Base-by-base conservation (phyloP, 2,888 invertebrate genomes). In the Stenchaetothrips biformis region DNA sequence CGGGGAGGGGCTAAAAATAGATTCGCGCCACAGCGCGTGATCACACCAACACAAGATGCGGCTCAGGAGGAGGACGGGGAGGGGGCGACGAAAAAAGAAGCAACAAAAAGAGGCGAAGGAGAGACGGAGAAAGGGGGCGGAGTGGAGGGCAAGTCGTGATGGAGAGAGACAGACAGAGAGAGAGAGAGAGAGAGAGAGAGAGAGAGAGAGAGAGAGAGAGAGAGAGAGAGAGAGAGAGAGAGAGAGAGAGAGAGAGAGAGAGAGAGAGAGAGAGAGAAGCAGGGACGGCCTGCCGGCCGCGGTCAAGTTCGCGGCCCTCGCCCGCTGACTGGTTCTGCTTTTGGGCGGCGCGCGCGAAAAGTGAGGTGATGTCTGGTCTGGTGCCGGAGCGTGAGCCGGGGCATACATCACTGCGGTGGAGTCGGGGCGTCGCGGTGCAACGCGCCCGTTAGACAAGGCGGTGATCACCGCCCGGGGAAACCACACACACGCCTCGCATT, bases 241-340 rank as follows among this genome's bases (percentile, higher is more conserved):
- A n/a, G n/a, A n/a, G n/a, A n/a, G n/a, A n/a, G n/a, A n/a, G n/a
- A n/a, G n/a, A n/a, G n/a, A n/a, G n/a, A n/a, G n/a, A n/a, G n/a
- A n/a, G n/a, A n/a, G n/a, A n/a, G n/a, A n/a, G n/a, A n/a, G n/a
- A n/a, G n/a, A n/a, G n/a, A n/a, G n/a, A n/a, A n/a, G n/a, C n/a
- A n/a, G n/a, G n/a, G n/a, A n/a, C n/a, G n/a, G n/a, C n/a, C n/a
- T n/a, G n/a, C n/a, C 11, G 11, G 25, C 1, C 11, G 25, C 67
- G 67, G 67, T 74, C 67, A 74, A 74, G 67, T 74, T 74, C 67
- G 67, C 67, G 11, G 67, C 67, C 67, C 67, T 25, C 67, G 67
- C 67, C 3, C 21, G n/a, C n/a, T n/a, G 7, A 67, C 67, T 13
- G 53, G 18, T 59, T 16, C 59, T 9, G 59, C 59, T 16, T 9